Conservation (phyloP, 2,797 vertebrate species). For the Enteromius thamalakanensis region DNA sequence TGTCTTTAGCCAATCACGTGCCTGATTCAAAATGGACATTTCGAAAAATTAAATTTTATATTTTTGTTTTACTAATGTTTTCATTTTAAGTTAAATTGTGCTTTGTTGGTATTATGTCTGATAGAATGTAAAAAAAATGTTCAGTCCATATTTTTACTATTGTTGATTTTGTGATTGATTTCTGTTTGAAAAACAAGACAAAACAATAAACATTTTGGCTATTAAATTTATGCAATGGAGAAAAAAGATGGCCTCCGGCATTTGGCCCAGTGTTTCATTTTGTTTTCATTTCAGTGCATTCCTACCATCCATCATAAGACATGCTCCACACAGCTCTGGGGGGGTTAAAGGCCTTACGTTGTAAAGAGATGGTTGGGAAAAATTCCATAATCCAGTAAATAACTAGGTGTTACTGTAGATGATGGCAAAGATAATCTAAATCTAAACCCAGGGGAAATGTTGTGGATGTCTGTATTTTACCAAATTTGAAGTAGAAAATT, state of each 20-base stretch:
- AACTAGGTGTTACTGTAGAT: too few relatives aligned
- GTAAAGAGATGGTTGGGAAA: neutral
- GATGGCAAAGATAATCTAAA: neutral
- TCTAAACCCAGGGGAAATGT: neutral
- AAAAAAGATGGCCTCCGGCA: neutral
- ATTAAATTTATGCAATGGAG: neutral
- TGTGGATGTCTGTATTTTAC: too few relatives aligned
- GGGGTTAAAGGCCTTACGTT: neutral
- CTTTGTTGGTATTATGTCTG: too few relatives aligned
- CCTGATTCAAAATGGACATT: too few relatives aligned
- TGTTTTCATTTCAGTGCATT: neutral
- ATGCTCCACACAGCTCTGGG: too few relatives aligned
- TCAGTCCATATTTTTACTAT: too few relatives aligned
- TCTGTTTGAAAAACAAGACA: neutral
- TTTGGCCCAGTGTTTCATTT: neutral
- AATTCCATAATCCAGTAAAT: neutral
- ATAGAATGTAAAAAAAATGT: too few relatives aligned
- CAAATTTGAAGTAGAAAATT: neutral
- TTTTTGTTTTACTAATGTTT: too few relatives aligned
- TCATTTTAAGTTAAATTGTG: too few relatives aligned
- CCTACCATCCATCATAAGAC: too few relatives aligned
- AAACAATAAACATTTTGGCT: neutral
- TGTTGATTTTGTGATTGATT: neutral
- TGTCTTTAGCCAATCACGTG: too few relatives aligned
- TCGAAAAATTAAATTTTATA: too few relatives aligned